A percentile compares a stretch with the other conserved stretches of the same genome.
phyloP scores from a whole-genome alignment of 1,140 invertebrate species.

The Arctopsyche grandis region DNA sequence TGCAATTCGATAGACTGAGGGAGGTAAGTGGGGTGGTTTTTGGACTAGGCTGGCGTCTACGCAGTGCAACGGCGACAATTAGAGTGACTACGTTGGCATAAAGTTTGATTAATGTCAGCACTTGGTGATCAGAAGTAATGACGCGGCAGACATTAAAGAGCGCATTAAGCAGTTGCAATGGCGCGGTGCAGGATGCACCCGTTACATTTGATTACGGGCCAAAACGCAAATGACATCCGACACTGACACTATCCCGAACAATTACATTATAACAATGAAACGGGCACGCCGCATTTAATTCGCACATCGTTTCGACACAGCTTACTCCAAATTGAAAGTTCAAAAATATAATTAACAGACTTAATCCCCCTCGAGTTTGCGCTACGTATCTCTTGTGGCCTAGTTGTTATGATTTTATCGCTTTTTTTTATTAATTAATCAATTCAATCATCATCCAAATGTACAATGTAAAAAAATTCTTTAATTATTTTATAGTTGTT shows the following conservation, averaged over 20 bases:
- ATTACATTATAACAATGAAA: conserved; percentile 46
- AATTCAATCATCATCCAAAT: no score
- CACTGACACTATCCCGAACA: conserved; percentile 24
- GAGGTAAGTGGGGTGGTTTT: not conserved
- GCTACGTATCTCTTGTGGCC: no score
- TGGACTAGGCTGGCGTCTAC: not conserved
- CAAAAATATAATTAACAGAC: no score
- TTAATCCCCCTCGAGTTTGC: no score
- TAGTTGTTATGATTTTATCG: no score
- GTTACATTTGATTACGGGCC: conserved; percentile 50
- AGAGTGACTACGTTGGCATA: conserved; percentile 41
- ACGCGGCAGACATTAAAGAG: conserved; percentile 48
- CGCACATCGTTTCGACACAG: not conserved
- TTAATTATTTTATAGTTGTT: no score
- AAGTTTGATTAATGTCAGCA: conserved; percentile 48
- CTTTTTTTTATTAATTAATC: no score
- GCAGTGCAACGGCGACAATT: conserved; percentile 31
- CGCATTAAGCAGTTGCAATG: conserved; percentile 51
- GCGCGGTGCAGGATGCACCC: conserved; percentile 39
- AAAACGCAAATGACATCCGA: conserved; percentile 53
- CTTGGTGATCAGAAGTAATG: conserved; percentile 50
- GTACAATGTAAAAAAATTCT: no score
- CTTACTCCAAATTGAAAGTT: no score
- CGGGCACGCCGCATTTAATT: not conserved
- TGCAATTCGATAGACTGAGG: no score